Evolutionary conservation across 2,888 invertebrate species (phyloP).

Genomic region (Eremobia ochroleuca): DNA sequence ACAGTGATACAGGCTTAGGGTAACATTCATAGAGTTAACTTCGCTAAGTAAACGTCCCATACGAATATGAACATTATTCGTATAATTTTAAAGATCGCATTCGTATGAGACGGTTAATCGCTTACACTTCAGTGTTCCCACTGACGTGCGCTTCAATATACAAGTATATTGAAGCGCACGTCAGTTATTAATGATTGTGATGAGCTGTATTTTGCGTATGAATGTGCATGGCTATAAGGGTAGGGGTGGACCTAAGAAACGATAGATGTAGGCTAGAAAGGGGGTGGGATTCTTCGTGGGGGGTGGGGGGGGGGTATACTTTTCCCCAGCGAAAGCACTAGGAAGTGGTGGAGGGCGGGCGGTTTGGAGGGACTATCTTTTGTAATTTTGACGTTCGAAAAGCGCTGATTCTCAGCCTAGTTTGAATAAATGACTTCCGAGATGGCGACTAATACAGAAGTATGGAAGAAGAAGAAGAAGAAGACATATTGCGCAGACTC

Average conservation of each 20-base stretch:
- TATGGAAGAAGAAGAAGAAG: background rate
- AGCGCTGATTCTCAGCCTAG: rapidly evolving
- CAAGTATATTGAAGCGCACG: background rate
- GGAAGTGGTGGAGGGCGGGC: too few relatives aligned
- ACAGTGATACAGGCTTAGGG: too few relatives aligned
- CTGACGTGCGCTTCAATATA: too few relatives aligned
- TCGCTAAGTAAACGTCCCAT: background rate
- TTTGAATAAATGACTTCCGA: too few relatives aligned
- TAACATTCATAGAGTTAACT: background rate
- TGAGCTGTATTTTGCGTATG: background rate
- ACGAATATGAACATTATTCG: background rate
- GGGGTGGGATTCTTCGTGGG: too few relatives aligned
- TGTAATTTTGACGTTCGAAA: too few relatives aligned
- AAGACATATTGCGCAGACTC: too few relatives aligned
- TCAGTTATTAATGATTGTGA: background rate
- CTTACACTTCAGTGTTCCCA: too few relatives aligned
- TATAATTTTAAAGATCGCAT: background rate
- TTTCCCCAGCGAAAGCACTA: too few relatives aligned
- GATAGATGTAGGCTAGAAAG: background rate
- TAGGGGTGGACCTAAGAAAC: background rate
- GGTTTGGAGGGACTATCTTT: too few relatives aligned
- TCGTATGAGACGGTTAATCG: background rate
- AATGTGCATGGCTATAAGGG: background rate
- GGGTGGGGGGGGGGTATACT: too few relatives aligned
- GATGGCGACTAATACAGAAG: too few relatives aligned